These are phyloP conservation scores for Brachionichthys hirsutus DNA, from an alignment of 2,113 vertebrate genomes.

Conservation along the genomic window DNA sequence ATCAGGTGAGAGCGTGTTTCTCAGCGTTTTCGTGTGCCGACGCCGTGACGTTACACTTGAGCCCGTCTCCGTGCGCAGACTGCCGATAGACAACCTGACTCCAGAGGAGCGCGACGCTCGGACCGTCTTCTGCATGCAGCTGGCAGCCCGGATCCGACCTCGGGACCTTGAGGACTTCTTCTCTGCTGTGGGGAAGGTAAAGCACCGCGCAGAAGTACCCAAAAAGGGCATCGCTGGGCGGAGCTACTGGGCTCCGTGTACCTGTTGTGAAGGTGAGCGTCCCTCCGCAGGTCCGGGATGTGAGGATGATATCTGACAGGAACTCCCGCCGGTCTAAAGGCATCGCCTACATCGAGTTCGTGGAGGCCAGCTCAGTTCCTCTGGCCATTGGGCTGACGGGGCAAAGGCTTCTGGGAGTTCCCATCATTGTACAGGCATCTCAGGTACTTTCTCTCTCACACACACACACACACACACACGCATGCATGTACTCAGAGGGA, in stretches of 20 bases:
- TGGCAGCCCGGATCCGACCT: conserved; percentile 94
- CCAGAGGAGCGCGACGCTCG: conserved; percentile 95
- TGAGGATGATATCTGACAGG: conserved; percentile 96
- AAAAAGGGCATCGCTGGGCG: no score
- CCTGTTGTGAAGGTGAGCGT: no score
- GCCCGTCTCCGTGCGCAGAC: conserved; percentile 66
- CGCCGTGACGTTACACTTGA: neutral
- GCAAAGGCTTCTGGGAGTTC: conserved; percentile 93
- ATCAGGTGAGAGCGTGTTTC: conserved; percentile 79
- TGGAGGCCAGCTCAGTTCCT: conserved; percentile 94
- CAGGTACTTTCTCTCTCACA: conserved; percentile 78
- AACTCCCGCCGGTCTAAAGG: conserved; percentile 97
- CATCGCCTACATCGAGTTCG: conserved; percentile 97
- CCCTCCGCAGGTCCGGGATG: conserved; percentile 90
- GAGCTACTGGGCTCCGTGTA: no score
- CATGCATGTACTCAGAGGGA: neutral
- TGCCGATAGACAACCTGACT: conserved; percentile 91
- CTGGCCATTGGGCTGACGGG: conserved; percentile 95
- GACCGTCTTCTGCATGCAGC: conserved; percentile 97
- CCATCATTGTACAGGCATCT: conserved; percentile 96
- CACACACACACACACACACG: conserved; percentile 5
- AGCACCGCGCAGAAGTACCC: no score
- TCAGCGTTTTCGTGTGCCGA: neutral
- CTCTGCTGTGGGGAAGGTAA: conserved; percentile 95
- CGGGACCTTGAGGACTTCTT: conserved; percentile 98